phyloP scores from a whole-genome alignment of 2,888 invertebrate species.

The Polydrusus tereticollis region DNA sequence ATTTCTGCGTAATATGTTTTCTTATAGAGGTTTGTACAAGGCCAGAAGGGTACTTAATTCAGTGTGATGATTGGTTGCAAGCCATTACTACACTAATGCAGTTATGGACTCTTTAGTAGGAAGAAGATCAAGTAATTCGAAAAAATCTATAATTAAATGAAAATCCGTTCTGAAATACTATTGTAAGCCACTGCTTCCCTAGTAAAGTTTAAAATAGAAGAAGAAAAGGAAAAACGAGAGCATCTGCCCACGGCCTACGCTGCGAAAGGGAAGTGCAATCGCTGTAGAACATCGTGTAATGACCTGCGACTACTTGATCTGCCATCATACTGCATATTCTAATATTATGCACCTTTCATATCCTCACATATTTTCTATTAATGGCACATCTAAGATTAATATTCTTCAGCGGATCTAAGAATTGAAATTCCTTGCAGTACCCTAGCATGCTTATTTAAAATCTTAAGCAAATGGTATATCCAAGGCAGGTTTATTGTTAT shows the following conservation, averaged over 20 bases:
- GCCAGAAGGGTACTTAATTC: no score
- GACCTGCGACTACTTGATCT: constrained; percentile 32
- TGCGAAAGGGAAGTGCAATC: constrained; percentile 21
- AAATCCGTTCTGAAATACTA: no score
- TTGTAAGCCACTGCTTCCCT: constrained; percentile 4
- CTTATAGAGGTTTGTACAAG: no score
- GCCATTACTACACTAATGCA: no score
- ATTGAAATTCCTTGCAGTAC: constrained; percentile 12
- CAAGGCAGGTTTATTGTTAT: constrained; percentile 31
- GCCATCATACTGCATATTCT: constrained; percentile 8
- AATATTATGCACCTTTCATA: constrained; percentile 7
- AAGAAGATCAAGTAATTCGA: no score
- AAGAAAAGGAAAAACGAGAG: background rate
- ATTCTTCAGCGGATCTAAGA: constrained; percentile 12
- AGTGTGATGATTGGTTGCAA: no score
- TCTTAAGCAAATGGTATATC: constrained; percentile 22
- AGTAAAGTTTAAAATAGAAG: constrained; percentile 4
- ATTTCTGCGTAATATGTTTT: no score
- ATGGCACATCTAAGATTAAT: constrained; percentile 16
- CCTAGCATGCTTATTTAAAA: constrained; percentile 13
- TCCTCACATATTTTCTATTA: constrained; percentile 6
- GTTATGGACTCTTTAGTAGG: no score
- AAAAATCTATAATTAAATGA: no score
- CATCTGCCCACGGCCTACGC: constrained; percentile 25
- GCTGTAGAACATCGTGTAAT: constrained; percentile 27